phyloP scores from a whole-genome alignment of 2,888 invertebrate species.

The Deilephila porcellus region DNA sequence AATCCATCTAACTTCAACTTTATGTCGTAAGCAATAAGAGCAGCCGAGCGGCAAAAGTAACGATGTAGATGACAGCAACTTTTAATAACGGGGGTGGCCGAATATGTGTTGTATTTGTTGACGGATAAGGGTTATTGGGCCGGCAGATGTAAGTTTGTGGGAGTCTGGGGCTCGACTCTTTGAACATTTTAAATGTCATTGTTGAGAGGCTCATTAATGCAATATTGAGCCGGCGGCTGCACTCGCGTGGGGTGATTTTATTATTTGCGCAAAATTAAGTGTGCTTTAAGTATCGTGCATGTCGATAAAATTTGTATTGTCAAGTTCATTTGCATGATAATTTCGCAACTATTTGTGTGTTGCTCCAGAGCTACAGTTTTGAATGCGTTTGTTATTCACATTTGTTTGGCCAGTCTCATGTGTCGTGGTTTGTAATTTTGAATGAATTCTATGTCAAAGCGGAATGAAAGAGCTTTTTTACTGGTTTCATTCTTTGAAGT shows the following conservation, averaged over 20 bases:
- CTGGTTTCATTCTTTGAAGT: too few relatives aligned
- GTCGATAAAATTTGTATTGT: constrained; percentile 41
- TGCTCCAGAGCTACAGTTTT: not conserved
- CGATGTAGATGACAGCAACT: not conserved
- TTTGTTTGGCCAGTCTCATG: not conserved
- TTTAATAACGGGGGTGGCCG: too few relatives aligned
- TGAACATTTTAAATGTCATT: constrained; percentile 74
- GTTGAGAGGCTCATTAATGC: constrained; percentile 79
- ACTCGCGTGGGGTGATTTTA: constrained; percentile 65
- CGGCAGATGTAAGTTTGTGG: constrained; percentile 31
- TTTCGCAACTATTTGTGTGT: constrained; percentile 8
- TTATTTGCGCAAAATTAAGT: constrained; percentile 78
- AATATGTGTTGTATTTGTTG: not conserved
- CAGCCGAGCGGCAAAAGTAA: not conserved
- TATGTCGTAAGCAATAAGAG: constrained; percentile 35
- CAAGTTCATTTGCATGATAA: constrained; percentile 30
- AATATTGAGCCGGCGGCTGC: constrained; percentile 72
- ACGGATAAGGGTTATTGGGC: not conserved
- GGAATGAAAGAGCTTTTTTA: too few relatives aligned
- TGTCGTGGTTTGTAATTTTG: not conserved
- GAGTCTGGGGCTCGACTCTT: constrained; percentile 35
- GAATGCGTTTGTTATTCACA: constrained; percentile 13
- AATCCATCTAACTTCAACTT: constrained; percentile 41
- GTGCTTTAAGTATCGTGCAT: constrained; percentile 50
- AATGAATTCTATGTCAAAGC: not conserved